Conservation (phyloP, 2,113 vertebrate genomes). For the Columbina picui region DNA sequence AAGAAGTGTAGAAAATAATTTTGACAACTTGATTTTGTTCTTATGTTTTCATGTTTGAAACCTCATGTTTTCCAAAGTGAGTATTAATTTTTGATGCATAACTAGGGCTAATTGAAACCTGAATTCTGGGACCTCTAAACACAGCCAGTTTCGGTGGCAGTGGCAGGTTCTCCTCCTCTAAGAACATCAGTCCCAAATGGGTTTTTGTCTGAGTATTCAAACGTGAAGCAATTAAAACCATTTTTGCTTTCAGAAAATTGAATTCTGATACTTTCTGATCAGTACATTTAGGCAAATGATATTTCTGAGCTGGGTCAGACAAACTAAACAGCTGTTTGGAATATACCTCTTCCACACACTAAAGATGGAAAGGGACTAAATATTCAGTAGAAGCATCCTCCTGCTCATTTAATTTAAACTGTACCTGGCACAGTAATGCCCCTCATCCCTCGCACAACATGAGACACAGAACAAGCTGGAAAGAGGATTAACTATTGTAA, state of each 20-base stretch:
- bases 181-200: not conserved
- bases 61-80: not conserved
- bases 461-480: not conserved
- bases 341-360: not conserved
- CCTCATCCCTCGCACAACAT: not conserved
- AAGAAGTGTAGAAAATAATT: not conserved
- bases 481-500: not conserved
- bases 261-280: not conserved
- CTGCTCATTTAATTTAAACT: not conserved
- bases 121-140: not conserved
- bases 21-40: not conserved
- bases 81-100: not conserved
- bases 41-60: not conserved
- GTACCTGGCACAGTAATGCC: not conserved
- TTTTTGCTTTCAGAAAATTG: not conserved
- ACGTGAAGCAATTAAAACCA: not conserved
- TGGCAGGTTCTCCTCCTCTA: not conserved
- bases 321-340: not conserved
- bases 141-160: not conserved
- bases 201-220: not conserved
- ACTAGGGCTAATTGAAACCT: not conserved
- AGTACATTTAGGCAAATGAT: not conserved
- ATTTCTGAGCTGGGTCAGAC: not conserved
- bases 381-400: not conserved
- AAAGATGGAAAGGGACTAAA: not conserved